These are phyloP conservation scores for Opisthocomus hoazin DNA, from an alignment of 2,113 vertebrate genomes.

Conservation along the genomic window DNA sequence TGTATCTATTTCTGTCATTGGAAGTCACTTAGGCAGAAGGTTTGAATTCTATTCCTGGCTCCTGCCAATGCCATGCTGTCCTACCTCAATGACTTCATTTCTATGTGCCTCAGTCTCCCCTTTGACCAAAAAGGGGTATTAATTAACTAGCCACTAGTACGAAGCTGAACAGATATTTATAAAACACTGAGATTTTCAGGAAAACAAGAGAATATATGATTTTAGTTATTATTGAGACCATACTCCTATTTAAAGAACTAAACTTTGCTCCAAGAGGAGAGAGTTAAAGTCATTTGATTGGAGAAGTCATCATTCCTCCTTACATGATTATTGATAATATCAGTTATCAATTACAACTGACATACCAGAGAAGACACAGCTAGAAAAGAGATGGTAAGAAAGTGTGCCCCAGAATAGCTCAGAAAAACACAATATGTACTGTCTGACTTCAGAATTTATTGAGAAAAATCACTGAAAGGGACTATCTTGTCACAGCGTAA, in stretches of 20 bases:
- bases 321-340: background rate
- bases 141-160: background rate
- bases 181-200: background rate
- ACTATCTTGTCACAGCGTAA: background rate
- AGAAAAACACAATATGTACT: background rate
- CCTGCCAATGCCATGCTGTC: background rate
- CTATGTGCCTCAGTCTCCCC: background rate
- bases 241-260: background rate
- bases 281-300: background rate
- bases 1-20: slow-evolving; percentile 32
- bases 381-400: background rate
- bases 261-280: too few relatives aligned
- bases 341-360: background rate
- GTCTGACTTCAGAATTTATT: background rate
- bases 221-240: background rate
- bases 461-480: background rate
- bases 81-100: background rate
- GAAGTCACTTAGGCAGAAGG: background rate
- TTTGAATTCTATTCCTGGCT: background rate
- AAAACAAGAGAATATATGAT: background rate
- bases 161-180: background rate
- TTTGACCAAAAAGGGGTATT: background rate
- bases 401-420: background rate
- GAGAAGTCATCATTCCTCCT: background rate
- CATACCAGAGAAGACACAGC: background rate